A percentile compares a stretch with the other conserved stretches of the same genome.
Evolutionary conservation across 2,113 vertebrate genomes (phyloP).

Genomic region (Pangasianodon hypophthalmus): DNA sequence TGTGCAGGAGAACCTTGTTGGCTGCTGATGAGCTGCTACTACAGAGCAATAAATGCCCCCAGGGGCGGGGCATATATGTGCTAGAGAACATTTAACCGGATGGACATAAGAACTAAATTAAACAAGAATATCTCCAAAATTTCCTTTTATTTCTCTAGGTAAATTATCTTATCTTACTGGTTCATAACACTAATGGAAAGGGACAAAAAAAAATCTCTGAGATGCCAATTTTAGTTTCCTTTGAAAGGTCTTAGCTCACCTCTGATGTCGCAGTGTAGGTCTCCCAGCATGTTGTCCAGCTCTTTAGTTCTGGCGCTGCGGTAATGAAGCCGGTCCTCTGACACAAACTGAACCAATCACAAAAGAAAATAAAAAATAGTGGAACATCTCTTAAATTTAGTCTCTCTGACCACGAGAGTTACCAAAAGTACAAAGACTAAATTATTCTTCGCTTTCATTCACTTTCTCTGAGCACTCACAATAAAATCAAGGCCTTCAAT

Average conservation of each 20-base stretch:
- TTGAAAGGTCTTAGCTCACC: constrained; percentile 57
- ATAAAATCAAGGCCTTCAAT: constrained; percentile 93
- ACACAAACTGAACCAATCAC: constrained; percentile 81
- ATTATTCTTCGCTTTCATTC: background rate
- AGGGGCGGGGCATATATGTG: background rate
- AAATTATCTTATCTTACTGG: background rate
- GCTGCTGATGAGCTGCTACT: too few relatives aligned
- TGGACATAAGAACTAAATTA: background rate
- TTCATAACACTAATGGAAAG: too few relatives aligned
- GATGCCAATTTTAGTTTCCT: background rate
- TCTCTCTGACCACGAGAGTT: background rate
- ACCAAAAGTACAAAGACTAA: background rate
- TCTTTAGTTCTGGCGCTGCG: constrained; percentile 89
- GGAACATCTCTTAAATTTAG: background rate
- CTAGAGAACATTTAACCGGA: background rate
- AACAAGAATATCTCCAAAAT: background rate
- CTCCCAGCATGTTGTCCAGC: constrained; percentile 86
- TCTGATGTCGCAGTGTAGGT: constrained; percentile 90
- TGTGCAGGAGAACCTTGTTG: too few relatives aligned
- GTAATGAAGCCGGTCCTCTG: constrained; percentile 90
- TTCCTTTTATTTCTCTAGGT: background rate
- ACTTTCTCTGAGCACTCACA: constrained; percentile 64
- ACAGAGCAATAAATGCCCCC: too few relatives aligned
- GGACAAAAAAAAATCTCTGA: background rate
- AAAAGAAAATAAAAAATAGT: too few relatives aligned